Evolutionary conservation across 92 coral and sea anemone species (phyloP).

Genomic region (Palythoa grandiflora): DNA sequence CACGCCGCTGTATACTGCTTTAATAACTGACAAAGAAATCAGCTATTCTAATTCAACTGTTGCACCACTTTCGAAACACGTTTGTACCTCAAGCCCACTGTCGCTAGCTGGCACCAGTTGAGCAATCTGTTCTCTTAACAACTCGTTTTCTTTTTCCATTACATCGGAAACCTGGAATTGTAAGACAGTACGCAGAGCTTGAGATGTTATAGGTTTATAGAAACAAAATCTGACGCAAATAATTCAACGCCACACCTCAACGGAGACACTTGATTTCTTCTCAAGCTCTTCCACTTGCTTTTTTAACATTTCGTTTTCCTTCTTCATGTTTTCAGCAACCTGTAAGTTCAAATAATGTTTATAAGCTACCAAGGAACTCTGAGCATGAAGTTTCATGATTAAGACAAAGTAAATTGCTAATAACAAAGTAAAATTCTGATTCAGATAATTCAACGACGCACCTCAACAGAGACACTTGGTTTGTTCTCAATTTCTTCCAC

Average conservation of each 20-base stretch:
- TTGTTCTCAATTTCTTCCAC: not conserved
- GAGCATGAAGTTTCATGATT: no score
- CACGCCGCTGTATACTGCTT: no score
- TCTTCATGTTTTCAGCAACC: constrained; percentile 9
- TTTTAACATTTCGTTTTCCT: not conserved
- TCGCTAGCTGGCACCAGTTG: not conserved
- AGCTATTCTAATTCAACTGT: no score
- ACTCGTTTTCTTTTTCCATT: constrained; percentile 4
- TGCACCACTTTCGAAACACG: no score
- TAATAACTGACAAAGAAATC: no score
- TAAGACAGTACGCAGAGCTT: not conserved
- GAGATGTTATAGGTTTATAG: not conserved
- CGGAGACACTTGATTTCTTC: not conserved
- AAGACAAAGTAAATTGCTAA: no score
- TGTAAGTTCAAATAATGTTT: not conserved
- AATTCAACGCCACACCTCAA: not conserved
- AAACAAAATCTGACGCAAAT: not conserved
- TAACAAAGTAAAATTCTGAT: no score
- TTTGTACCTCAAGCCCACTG: not conserved
- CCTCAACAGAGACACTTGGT: not conserved
- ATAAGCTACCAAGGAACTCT: not conserved
- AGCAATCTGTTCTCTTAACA: constrained; percentile 1
- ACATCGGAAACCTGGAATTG: not conserved
- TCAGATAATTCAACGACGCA: not conserved
- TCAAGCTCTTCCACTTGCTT: not conserved